Base-by-base conservation (phyloP, 2,797 vertebrate species). In the Neopelma chrysocephalum region DNA sequence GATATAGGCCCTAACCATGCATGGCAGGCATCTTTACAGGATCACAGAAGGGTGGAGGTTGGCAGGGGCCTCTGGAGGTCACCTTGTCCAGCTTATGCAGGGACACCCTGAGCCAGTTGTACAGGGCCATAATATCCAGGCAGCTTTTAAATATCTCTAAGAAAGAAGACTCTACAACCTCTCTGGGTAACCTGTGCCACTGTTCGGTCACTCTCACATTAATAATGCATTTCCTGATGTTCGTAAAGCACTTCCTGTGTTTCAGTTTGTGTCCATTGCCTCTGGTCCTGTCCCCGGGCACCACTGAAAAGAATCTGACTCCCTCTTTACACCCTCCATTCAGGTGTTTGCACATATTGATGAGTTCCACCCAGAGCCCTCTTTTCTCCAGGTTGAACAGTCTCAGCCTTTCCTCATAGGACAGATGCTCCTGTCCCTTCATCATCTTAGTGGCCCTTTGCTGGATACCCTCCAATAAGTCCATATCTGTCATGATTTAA, bases 1-100 rank as follows among this genome's bases (percentile, higher is more conserved):
- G 15, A 17, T 19, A 12, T 0, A 64, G 3, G 3, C 11, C 22
- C 32, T n/a, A 71, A 57, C 14, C 26, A 29, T 0, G 17, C 22
- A 15, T 0, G 3, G 32, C 47, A 51, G 38, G 18, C n/a, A 45
- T 26, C 23, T 65, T 48, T 11, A 69, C 32, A 77, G 58, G 12
- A 64, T 29, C 61, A 34, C 61, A 29, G 65, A 65, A 50, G 19
- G 4, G 3, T 19, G 42, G 15, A 68, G 34, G 21, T 19, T 51
- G 34, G 12, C 15, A 82, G 17, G 7, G 27, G 53, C 19, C 29
- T 69, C 26, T 45, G 31, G 18, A 68, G 21, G 6, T n/a, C 51
- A 32, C 14, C 4, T 18, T 22, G 7, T 43, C 10, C 50, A 72
- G 18, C 20, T 62, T 43, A 43, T 42, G 23, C 34, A 69, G 31